Base-by-base conservation (phyloP, 37 sponge, comb jelly and placozoan genomes). In the Tethya wilhelma region DNA sequence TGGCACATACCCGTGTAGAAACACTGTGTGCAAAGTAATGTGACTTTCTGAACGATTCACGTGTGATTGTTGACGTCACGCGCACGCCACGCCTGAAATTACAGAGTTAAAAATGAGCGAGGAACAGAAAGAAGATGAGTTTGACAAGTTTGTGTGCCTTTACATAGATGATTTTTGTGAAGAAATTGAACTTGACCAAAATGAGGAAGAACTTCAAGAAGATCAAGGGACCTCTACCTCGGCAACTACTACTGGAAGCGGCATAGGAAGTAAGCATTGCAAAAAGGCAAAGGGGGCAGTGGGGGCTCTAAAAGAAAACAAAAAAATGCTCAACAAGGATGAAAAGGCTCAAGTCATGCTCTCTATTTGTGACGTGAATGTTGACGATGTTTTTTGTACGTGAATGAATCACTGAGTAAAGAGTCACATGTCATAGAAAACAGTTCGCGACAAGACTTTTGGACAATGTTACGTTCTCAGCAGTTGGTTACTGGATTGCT, bases 341-440 rank as follows among this genome's bases (percentile, higher is more conserved):
- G 68, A 67, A 67, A 67, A 67, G 68, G 63, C 63, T 60, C 63
- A 60, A 60, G 63, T 60, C 63, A 60, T 60, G 63, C 63, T 60
- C 63, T 60, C 63, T 12, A 60, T 60, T 26, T 60, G 63, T 60
- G 28, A 60, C 28, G 63, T 60, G 28, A n/a, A 60, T n/a, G 28
- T 60, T 12, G 28, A n/a, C 28, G 63, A 60, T n/a, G n/a, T 60
- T 26, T 60, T 60, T 60, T 26, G 28, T n/a, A 60, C 63, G 63
- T 60, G 63, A 60, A 60, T n/a, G 63, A 60, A 6, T 7, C 63
- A 60, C 6, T 60, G 6, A 26, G 28, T n/a, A n/a, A 26, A n/a
- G 63, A 60, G 28, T n/a, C 22, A 60, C 63, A 60, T 26, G 7
- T 60, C 22, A n/a, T n/a, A 26, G 63, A 60, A n/a, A 60, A n/a